These are phyloP conservation scores for Tetraodon nigroviridis DNA, from an alignment of 2,113 vertebrate species.

Conservation along the genomic window DNA sequence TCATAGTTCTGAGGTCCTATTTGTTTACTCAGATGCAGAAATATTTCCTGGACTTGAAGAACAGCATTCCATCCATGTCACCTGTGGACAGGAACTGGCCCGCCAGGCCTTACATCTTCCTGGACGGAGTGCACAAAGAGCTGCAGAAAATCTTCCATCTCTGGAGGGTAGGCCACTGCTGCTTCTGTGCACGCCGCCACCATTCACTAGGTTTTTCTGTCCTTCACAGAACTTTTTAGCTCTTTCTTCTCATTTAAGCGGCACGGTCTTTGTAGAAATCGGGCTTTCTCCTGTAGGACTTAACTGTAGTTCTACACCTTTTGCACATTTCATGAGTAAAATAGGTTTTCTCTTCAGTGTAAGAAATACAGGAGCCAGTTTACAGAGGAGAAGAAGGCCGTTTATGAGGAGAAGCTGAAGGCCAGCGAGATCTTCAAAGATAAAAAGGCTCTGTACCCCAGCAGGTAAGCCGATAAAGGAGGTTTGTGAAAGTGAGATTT, in stretches of 20 bases:
- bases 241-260: background rate
- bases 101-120: slow-evolving; percentile 83
- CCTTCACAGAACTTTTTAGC: background rate
- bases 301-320: background rate
- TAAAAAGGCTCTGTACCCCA: slow-evolving; percentile 94
- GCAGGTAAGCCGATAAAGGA: slow-evolving; percentile 71
- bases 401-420: slow-evolving; percentile 95
- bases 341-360: slow-evolving; percentile 73
- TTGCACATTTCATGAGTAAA: background rate
- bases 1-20: background rate
- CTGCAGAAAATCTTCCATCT: slow-evolving; percentile 91
- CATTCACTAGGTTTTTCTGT: background rate
- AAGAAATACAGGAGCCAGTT: slow-evolving; percentile 94
- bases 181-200: background rate
- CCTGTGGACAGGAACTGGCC: slow-evolving; percentile 95
- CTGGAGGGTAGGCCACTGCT: slow-evolving; percentile 83
- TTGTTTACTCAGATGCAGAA: slow-evolving; percentile 83
- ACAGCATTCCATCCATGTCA: slow-evolving; percentile 86
- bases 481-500: background rate
- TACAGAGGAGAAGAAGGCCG: slow-evolving; percentile 89
- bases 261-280: too few relatives aligned
- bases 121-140: slow-evolving; percentile 86
- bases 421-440: slow-evolving; percentile 97
- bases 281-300: background rate
- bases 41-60: slow-evolving; percentile 92